A percentile compares a stretch with the other conserved stretches of the same genome.
These are phyloP conservation scores for Varanus salvator DNA, from an alignment of 2,113 vertebrate genomes.

Conservation along the genomic window DNA sequence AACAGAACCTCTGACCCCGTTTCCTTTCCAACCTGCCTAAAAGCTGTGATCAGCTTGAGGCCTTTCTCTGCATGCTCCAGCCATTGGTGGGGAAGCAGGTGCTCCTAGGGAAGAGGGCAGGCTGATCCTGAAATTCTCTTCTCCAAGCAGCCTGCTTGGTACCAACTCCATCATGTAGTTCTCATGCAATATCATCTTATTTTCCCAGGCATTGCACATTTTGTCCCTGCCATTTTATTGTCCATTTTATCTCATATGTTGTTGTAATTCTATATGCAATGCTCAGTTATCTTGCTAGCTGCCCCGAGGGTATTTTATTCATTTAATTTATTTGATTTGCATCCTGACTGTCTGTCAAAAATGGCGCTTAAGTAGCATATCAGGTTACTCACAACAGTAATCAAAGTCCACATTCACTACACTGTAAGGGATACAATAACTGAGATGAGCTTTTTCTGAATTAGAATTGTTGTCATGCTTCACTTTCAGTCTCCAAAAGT, in stretches of 20 bases:
- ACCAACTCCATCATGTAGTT: not conserved
- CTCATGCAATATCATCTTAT: not conserved
- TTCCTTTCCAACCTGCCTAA: not conserved
- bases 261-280: not conserved
- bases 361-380: no score
- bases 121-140: not conserved
- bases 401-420: not conserved
- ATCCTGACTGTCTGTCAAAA: no score
- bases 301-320: not conserved
- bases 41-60: no score
- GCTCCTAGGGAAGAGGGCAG: not conserved
- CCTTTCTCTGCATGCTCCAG: not conserved
- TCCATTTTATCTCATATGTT: not conserved
- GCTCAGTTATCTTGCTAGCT: not conserved
- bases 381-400: not conserved
- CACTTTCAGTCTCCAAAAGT: not conserved
- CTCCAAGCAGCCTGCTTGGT: not conserved
- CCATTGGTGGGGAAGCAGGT: not conserved
- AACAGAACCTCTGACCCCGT: no score
- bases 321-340: no score
- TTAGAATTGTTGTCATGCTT: not conserved
- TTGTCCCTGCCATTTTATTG: not conserved
- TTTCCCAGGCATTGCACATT: not conserved
- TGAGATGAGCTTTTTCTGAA: not conserved
- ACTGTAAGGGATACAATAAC: not conserved